Evolutionary conservation across 2,888 invertebrate species (phyloP).

Genomic region (Ochlodes sylvanus): DNA sequence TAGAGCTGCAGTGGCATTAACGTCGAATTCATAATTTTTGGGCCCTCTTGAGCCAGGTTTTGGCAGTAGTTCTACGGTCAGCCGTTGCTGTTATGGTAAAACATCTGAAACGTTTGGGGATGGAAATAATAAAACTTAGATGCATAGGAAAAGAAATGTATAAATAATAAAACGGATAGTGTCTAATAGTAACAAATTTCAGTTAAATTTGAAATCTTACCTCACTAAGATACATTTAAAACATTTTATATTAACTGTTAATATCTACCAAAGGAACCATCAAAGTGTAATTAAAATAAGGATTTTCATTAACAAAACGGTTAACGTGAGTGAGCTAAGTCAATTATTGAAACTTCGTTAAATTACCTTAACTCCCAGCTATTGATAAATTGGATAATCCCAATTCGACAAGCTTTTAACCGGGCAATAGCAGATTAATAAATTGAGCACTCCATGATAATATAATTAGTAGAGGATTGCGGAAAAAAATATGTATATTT

Average conservation of each 20-base stretch:
- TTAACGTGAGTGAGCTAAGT: slow-evolving; percentile 14
- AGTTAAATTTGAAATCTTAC: background rate
- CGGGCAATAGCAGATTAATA: slow-evolving; percentile 14
- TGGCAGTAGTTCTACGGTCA: slow-evolving; percentile 4
- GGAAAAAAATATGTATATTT: background rate
- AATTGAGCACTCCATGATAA: slow-evolving; percentile 11
- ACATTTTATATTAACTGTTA: background rate
- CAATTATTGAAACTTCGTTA: slow-evolving; percentile 29
- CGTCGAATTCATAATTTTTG: slow-evolving; percentile 21
- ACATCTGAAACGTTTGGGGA: background rate
- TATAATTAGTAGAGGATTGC: background rate
- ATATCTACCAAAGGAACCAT: slow-evolving; percentile 4
- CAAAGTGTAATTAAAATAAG: slow-evolving; percentile 28
- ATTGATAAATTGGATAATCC: slow-evolving; percentile 31
- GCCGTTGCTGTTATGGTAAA: slow-evolving; percentile 17
- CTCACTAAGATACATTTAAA: slow-evolving; percentile 4
- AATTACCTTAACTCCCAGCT: slow-evolving; percentile 21
- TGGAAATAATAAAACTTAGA: background rate
- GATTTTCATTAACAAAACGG: slow-evolving; percentile 32
- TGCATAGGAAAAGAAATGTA: background rate
- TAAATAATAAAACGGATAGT: background rate
- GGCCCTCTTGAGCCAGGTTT: slow-evolving; percentile 20
- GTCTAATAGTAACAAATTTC: too few relatives aligned
- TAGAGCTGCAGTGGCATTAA: slow-evolving; percentile 29
- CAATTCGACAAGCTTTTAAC: slow-evolving; percentile 12